Percentiles rank a stretch among this genome's conserved stretches.
phyloP scores from a whole-genome alignment of 2,113 vertebrate genomes.

The Dromiciops gliroides region DNA sequence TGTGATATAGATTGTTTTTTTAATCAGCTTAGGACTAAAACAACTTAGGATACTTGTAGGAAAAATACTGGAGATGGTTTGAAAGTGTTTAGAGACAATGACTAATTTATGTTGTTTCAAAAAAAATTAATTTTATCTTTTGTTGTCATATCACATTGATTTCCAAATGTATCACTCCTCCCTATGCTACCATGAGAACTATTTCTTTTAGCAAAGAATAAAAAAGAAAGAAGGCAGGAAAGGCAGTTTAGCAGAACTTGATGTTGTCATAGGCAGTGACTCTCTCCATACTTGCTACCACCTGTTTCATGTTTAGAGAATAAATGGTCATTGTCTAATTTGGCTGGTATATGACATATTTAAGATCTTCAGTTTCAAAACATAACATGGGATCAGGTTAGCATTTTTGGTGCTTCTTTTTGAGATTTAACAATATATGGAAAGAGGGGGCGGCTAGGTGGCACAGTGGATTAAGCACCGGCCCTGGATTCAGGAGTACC shows the following conservation, averaged over 20 bases:
- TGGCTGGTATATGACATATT: not conserved
- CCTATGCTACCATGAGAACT: not conserved
- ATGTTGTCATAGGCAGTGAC: not conserved
- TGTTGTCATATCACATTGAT: not conserved
- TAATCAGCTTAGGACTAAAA: conserved; percentile 31
- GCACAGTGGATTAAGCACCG: too few relatives aligned
- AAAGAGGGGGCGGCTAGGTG: too few relatives aligned
- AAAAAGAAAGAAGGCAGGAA: not conserved
- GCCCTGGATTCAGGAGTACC: too few relatives aligned
- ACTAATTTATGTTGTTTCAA: conserved; percentile 14
- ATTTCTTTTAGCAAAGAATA: not conserved
- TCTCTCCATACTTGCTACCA: not conserved
- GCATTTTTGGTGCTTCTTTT: conserved; percentile 29
- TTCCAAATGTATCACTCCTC: not conserved
- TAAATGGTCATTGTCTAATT: conserved; percentile 37
- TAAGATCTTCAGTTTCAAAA: not conserved
- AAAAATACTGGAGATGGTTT: conserved; percentile 30
- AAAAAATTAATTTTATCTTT: conserved; percentile 20
- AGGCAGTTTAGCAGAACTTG: not conserved
- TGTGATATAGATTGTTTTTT: conserved; percentile 39
- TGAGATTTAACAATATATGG: conserved; percentile 24
- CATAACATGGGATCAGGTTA: not conserved
- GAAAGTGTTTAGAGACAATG: conserved; percentile 36
- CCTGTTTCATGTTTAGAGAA: conserved; percentile 18
- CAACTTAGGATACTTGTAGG: not conserved